These are phyloP conservation scores for Megaceryle torquata DNA, from an alignment of 2,113 vertebrate genomes.

Conservation along the genomic window DNA sequence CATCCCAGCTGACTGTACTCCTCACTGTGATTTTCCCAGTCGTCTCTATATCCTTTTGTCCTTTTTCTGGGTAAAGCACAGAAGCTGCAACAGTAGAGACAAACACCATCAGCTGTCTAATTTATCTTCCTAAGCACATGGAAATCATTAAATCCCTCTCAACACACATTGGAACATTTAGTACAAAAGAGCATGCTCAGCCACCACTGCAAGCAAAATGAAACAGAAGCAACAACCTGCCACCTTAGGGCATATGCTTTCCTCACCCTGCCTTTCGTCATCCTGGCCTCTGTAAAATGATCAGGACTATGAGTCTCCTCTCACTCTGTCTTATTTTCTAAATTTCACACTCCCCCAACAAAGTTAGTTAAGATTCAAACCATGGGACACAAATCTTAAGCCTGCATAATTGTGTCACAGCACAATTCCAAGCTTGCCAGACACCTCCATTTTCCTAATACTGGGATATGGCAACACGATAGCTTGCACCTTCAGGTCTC, in stretches of 20 bases:
- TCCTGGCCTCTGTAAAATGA: not conserved
- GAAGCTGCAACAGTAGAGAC: not conserved
- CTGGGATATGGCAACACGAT: not conserved
- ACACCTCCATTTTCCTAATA: not conserved
- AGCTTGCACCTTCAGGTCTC: not conserved
- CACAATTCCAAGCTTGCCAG: not conserved
- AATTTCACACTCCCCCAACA: not conserved
- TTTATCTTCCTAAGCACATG: not conserved
- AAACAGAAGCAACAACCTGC: not conserved
- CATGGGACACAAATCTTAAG: not conserved
- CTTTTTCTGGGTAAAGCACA: not conserved
- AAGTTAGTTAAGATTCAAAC: not conserved
- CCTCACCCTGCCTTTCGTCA: not conserved
- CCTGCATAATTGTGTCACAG: not conserved
- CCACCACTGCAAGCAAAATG: not conserved
- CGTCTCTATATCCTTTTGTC: not conserved
- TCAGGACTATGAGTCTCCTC: not conserved
- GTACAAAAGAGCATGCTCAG: not conserved
- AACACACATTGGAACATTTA: not conserved
- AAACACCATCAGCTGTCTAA: not conserved
- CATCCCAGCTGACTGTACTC: not conserved
- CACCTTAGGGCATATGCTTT: not conserved
- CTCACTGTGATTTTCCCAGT: not conserved
- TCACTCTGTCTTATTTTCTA: not conserved
- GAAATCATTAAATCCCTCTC: not conserved